These are phyloP conservation scores for Stenoptilia bipunctidactyla DNA, from an alignment of 2,888 invertebrate species.

Conservation along the genomic window DNA sequence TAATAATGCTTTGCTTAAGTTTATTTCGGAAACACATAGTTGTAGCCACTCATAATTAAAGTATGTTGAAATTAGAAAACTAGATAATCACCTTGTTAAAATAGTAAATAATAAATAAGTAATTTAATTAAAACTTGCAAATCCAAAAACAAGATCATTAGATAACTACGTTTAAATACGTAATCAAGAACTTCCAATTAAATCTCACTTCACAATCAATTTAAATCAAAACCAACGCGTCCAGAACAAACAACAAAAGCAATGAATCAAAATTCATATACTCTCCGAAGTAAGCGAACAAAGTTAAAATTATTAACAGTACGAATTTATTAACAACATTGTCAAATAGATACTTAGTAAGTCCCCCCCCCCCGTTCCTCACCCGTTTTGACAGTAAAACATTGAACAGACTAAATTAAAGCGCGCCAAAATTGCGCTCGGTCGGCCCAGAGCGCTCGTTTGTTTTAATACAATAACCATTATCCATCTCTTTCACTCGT, in stretches of 20 bases:
- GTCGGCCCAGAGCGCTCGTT: slow-evolving; percentile 66
- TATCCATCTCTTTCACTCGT: slow-evolving; percentile 45
- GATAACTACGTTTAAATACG: no score
- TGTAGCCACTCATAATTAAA: no score
- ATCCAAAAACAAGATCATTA: no score
- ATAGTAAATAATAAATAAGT: no score
- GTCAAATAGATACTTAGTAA: slow-evolving; percentile 65
- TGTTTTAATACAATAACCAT: slow-evolving; percentile 69
- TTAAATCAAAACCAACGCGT: slow-evolving; percentile 2
- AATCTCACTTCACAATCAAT: no score
- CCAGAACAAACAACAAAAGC: slow-evolving; percentile 4
- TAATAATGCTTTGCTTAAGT: no score
- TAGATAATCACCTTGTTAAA: no score
- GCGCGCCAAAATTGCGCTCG: slow-evolving; percentile 66
- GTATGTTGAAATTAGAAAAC: no score
- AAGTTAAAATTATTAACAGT: slow-evolving; percentile 47
- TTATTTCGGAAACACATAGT: no score
- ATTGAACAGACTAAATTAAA: slow-evolving; percentile 68
- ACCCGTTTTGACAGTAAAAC: slow-evolving; percentile 61
- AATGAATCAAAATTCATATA: slow-evolving; percentile 19
- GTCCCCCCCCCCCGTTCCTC: slow-evolving; percentile 24
- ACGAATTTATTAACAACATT: slow-evolving; percentile 58
- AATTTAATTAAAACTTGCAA: no score
- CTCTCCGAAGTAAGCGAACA: slow-evolving; percentile 18
- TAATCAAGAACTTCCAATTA: no score